Percentiles rank a stretch among this genome's conserved stretches.
Evolutionary conservation across 2,888 invertebrate genomes (phyloP).

Genomic region (Drosophila paranaensis): DNA sequence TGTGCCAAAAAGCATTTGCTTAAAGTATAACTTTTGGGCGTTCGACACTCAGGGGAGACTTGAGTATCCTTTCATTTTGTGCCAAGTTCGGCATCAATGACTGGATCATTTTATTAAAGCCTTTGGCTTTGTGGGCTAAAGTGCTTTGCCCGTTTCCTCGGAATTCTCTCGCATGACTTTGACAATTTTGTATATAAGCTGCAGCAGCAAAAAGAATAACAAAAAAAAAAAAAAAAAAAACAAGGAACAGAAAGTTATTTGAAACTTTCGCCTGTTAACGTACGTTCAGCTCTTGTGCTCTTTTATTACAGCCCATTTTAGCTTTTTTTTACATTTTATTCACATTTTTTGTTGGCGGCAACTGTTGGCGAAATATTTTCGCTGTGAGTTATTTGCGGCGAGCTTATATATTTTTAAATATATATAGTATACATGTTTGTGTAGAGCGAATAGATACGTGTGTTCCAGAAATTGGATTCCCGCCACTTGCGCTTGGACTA

Average conservation of each 20-base stretch:
- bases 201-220: conserved; percentile 19
- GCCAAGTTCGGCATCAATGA: conserved; percentile 39
- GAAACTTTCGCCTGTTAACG: conserved; percentile 62
- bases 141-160: conserved; percentile 46
- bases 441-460: not conserved
- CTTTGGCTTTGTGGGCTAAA: conserved; percentile 50
- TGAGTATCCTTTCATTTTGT: conserved; percentile 1
- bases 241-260: conserved; percentile 45
- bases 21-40: conserved; percentile 5
- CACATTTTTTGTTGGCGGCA: conserved; percentile 30
- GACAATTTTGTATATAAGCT: conserved; percentile 45
- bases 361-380: conserved; percentile 50
- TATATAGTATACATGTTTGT: not conserved
- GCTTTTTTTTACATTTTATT: conserved; percentile 23
- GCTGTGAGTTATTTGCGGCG: conserved; percentile 38
- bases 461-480: conserved; percentile 9
- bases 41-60: not conserved
- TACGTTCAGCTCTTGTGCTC: conserved; percentile 35
- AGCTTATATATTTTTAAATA: conserved; percentile 12
- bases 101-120: conserved; percentile 43
- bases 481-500: not conserved
- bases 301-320: conserved; percentile 39
- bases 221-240: conserved; percentile 26
- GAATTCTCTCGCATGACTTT: conserved; percentile 71
- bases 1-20: conserved; percentile 27